Evolutionary conservation across 1,140 invertebrate genomes (phyloP).

Genomic region (Panulirus ornatus): DNA sequence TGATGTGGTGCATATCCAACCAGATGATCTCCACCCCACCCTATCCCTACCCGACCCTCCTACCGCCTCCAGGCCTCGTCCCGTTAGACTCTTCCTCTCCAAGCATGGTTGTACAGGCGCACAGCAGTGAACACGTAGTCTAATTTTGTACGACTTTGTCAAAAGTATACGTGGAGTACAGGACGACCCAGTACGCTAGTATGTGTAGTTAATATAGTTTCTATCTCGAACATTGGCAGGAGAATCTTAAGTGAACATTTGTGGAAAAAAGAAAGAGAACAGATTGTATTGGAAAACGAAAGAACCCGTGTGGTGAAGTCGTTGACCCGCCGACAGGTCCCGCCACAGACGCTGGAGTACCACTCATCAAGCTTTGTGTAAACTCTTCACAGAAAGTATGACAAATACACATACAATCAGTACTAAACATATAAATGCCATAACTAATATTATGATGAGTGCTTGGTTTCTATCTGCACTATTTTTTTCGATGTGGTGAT

Average conservation of each 20-base stretch:
- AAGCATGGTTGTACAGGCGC: too few relatives aligned
- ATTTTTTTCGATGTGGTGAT: too few relatives aligned
- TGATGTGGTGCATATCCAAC: background rate
- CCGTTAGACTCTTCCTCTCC: background rate
- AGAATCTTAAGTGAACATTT: background rate
- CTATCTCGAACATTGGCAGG: background rate
- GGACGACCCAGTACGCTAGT: too few relatives aligned
- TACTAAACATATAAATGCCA: too few relatives aligned
- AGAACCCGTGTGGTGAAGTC: constrained; percentile 10
- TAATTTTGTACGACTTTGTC: too few relatives aligned
- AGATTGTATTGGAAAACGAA: background rate
- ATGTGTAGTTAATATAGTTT: too few relatives aligned
- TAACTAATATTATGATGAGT: too few relatives aligned
- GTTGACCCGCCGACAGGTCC: constrained; percentile 38
- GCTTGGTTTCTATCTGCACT: too few relatives aligned
- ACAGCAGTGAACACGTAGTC: too few relatives aligned
- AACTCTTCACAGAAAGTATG: too few relatives aligned
- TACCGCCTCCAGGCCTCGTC: background rate
- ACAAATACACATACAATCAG: too few relatives aligned
- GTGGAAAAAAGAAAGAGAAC: constrained; percentile 8
- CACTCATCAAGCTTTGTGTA: constrained; percentile 32
- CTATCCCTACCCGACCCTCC: background rate
- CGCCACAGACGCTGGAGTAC: background rate
- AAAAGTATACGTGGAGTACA: too few relatives aligned
- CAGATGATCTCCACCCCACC: constrained; percentile 39